These are phyloP conservation scores for Urocolius indicus DNA, from an alignment of 2,113 vertebrate species.

Conservation along the genomic window DNA sequence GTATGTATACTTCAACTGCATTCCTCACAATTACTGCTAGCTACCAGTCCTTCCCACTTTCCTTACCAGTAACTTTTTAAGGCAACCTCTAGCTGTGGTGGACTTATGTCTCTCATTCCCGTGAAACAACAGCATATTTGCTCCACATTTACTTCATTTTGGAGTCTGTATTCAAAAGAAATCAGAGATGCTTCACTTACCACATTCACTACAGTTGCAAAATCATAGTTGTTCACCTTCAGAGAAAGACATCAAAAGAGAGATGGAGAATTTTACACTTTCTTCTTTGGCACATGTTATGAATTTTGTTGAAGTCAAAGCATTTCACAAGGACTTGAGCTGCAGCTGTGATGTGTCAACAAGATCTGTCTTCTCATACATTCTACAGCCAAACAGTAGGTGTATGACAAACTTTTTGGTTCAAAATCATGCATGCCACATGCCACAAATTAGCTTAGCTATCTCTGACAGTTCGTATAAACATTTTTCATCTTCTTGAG, in stretches of 20 bases:
- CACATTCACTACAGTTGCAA: neutral
- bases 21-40: neutral
- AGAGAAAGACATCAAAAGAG: neutral
- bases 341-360: constrained; percentile 63
- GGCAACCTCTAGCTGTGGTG: neutral
- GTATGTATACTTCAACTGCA: neutral
- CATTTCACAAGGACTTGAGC: constrained; percentile 56
- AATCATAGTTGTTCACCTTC: neutral
- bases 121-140: neutral
- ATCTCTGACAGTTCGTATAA: constrained; percentile 45
- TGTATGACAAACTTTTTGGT: constrained; percentile 41
- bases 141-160: neutral
- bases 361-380: constrained; percentile 54
- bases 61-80: neutral
- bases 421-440: constrained; percentile 18
- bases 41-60: neutral
- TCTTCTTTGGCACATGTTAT: constrained; percentile 19
- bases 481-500: constrained; percentile 54
- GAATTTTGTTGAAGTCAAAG: constrained; percentile 68
- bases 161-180: neutral
- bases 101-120: neutral
- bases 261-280: neutral
- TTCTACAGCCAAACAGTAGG: constrained; percentile 70
- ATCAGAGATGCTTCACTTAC: neutral
- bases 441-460: constrained; percentile 7